Evolutionary conservation across 2,113 vertebrate species (phyloP).

Genomic region (Centrocercus urophasianus): DNA sequence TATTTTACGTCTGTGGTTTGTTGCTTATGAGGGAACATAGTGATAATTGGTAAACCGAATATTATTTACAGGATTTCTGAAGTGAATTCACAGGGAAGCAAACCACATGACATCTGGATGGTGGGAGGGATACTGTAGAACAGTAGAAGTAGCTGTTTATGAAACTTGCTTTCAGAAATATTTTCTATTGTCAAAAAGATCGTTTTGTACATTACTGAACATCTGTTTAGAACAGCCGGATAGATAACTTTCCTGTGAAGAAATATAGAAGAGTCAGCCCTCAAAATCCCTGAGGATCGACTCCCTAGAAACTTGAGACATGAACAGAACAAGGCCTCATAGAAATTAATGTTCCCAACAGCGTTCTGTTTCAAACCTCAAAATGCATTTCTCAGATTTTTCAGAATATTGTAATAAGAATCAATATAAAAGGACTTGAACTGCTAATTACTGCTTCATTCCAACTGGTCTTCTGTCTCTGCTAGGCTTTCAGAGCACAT

Average conservation of each 20-base stretch:
- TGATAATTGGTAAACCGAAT: neutral
- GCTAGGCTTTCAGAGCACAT: neutral
- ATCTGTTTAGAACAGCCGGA: neutral
- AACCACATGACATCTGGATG: neutral
- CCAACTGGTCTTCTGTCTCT: neutral
- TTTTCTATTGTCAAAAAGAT: neutral
- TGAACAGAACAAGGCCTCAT: neutral
- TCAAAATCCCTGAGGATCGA: neutral
- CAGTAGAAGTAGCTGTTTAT: neutral
- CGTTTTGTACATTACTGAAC: neutral
- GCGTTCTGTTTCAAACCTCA: neutral
- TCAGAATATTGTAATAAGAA: neutral
- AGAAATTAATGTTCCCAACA: neutral
- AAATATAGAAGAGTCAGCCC: neutral
- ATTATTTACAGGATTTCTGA: neutral
- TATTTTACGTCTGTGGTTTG: neutral
- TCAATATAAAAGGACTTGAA: neutral
- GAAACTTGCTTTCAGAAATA: too few relatives aligned
- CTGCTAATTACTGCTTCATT: neutral
- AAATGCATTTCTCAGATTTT: neutral
- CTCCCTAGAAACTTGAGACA: neutral
- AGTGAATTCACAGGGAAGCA: neutral
- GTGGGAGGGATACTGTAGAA: neutral
- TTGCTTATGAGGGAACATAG: neutral
- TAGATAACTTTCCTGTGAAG: neutral